Evolutionary conservation across 1,140 invertebrate species (phyloP).

Genomic region (Tribolium madens): DNA sequence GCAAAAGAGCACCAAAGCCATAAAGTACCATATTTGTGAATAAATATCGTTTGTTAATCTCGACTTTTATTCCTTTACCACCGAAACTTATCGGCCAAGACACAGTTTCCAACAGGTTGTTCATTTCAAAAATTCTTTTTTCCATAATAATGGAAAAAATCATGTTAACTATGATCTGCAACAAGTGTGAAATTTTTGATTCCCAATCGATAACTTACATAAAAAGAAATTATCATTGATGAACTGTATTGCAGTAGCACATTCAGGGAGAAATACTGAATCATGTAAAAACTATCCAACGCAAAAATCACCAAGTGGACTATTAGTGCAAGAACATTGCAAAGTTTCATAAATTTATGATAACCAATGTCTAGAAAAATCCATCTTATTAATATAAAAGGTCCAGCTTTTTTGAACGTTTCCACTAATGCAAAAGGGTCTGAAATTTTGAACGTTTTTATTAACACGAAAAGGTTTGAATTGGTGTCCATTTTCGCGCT

Average conservation of each 20-base stretch:
- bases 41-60: neutral
- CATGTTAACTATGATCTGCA: neutral
- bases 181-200: neutral
- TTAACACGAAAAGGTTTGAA: too few relatives aligned
- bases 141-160: neutral
- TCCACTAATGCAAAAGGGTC: neutral
- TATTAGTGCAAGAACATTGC: neutral
- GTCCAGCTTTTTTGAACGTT: neutral
- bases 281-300: neutral
- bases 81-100: neutral
- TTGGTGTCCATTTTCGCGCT: too few relatives aligned
- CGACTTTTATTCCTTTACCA: neutral
- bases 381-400: neutral
- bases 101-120: neutral
- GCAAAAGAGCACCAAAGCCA: neutral
- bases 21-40: neutral
- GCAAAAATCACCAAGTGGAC: neutral
- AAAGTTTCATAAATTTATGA: neutral
- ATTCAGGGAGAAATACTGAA: neutral
- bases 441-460: too few relatives aligned
- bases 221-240: neutral
- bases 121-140: neutral
- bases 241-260: neutral
- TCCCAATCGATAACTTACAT: neutral
- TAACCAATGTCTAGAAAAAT: neutral